Evolutionary conservation across 2,797 vertebrate species (phyloP).

Genomic region (Thunnus albacares): DNA sequence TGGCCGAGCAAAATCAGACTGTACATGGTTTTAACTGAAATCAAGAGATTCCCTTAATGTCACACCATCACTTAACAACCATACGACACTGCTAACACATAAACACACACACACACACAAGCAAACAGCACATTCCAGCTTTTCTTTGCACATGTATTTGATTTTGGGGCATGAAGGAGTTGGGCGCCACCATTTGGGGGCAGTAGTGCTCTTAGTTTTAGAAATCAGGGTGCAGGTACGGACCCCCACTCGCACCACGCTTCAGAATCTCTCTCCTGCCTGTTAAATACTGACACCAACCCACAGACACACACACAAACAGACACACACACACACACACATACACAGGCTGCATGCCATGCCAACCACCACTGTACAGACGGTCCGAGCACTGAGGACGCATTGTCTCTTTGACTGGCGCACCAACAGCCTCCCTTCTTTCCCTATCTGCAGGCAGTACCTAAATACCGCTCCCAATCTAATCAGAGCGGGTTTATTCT

Average conservation of each 20-base stretch:
- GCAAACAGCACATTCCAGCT: conserved; percentile 34
- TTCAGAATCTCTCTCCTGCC: conserved; percentile 78
- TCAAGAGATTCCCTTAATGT: conserved; percentile 49
- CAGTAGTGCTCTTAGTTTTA: conserved; percentile 73
- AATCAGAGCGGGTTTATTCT: conserved; percentile 66
- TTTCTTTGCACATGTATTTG: conserved; percentile 35
- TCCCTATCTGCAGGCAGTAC: conserved; percentile 62
- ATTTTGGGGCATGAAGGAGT: conserved; percentile 44
- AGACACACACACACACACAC: conserved; percentile 44
- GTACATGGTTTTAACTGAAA: conserved; percentile 21
- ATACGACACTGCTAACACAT: not conserved
- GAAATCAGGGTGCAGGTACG: conserved; percentile 55
- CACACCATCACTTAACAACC: conserved; percentile 42
- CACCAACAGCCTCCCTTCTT: conserved; percentile 60
- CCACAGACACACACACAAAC: conserved; percentile 64
- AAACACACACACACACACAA: conserved; percentile 41
- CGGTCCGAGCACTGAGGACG: conserved; percentile 76
- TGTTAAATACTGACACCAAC: conserved; percentile 80
- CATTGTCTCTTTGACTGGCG: conserved; percentile 70
- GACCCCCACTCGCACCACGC: conserved; percentile 68
- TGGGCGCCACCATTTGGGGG: conserved; percentile 76
- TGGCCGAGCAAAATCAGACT: conserved; percentile 40
- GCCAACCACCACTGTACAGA: conserved; percentile 60
- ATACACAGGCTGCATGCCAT: conserved; percentile 52
- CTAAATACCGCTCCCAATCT: conserved; percentile 65